Evolutionary conservation across 2,888 invertebrate genomes (phyloP).

Genomic region (Coecobrya sp.): DNA sequence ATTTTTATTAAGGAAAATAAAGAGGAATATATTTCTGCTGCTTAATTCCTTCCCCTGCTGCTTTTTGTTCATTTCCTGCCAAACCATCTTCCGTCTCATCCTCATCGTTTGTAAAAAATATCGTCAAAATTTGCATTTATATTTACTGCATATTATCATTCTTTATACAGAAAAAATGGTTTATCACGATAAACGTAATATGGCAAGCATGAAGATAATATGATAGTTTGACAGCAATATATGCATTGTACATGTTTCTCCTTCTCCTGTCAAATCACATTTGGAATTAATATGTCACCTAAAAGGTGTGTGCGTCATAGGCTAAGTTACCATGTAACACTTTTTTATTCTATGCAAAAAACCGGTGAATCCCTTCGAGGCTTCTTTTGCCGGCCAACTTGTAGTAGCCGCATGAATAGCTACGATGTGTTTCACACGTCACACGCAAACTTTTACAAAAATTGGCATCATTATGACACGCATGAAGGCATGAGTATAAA

Average conservation of each 20-base stretch:
- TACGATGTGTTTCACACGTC: not conserved
- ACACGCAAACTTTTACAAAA: not conserved
- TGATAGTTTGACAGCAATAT: no score
- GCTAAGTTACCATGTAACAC: not conserved
- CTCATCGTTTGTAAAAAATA: no score
- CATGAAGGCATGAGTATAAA: no score
- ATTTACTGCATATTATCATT: no score
- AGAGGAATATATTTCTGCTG: not conserved
- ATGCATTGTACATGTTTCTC: not conserved
- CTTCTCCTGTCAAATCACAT: not conserved
- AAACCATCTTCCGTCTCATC: not conserved
- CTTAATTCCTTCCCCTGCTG: not conserved
- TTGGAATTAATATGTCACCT: not conserved
- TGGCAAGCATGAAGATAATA: not conserved
- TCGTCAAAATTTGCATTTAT: no score
- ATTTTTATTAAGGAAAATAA: not conserved
- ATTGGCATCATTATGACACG: not conserved
- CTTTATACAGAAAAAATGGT: not conserved
- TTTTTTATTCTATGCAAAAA: no score
- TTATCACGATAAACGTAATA: not conserved
- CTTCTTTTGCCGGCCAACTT: not conserved
- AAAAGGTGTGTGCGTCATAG: not conserved
- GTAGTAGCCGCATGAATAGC: not conserved
- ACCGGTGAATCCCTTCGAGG: not conserved
- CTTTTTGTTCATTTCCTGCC: slow-evolving; percentile 5